Conservation (phyloP, 2,888 invertebrate genomes). For the Argyresthia goedartella region DNA sequence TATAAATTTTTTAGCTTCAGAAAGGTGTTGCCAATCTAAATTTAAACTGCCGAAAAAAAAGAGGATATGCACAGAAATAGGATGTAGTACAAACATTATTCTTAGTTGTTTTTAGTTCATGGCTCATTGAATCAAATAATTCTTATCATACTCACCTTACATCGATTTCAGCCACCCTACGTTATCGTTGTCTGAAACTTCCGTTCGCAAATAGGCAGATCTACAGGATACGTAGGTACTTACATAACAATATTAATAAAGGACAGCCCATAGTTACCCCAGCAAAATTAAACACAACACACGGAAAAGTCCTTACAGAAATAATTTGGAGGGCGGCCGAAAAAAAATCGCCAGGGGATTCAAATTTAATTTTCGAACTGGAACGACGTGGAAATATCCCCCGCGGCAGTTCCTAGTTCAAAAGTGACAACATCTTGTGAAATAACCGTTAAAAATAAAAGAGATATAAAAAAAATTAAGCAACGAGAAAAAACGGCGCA, state of each 20-base stretch:
- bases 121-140: too few species aligned
- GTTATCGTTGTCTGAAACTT: too few species aligned
- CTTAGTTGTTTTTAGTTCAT: too few species aligned
- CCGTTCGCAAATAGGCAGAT: too few species aligned
- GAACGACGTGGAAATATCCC: constrained; percentile 62
- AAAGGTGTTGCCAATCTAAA: too few species aligned
- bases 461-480: constrained; percentile 33
- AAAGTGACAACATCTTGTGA: constrained; percentile 37
- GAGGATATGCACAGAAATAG: too few species aligned
- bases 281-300: constrained; percentile 43
- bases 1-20: too few species aligned
- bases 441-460: constrained; percentile 30
- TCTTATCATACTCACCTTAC: too few species aligned
- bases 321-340: constrained; percentile 58
- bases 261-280: constrained; percentile 25
- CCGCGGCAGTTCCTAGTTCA: constrained; percentile 48
- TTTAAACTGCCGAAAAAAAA: too few species aligned
- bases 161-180: too few species aligned
- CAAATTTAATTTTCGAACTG: constrained; percentile 67
- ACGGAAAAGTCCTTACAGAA: constrained; percentile 41
- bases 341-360: constrained; percentile 50
- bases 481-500: constrained; percentile 17
- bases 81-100: too few species aligned
- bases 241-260: constrained; percentile 10
- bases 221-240: background rate